Conservation (phyloP, 2,113 vertebrate species). For the Bufo gargarizans region DNA sequence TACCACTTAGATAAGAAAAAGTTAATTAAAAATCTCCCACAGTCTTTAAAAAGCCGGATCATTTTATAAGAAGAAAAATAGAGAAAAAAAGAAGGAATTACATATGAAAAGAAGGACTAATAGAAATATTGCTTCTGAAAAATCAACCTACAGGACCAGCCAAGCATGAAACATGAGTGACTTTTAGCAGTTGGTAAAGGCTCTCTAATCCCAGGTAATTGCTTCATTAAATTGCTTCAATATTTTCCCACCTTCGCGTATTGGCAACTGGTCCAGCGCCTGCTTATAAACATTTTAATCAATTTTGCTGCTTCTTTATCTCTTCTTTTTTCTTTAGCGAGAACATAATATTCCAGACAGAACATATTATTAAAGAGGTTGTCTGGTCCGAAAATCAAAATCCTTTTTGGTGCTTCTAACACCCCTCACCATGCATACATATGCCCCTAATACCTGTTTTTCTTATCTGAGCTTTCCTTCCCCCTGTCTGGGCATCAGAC, state of each 20-base stretch:
- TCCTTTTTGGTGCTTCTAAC: too few species aligned
- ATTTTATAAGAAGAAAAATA: slow-evolving; percentile 38
- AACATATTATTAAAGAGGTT: too few species aligned
- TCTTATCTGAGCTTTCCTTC: too few species aligned
- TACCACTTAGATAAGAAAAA: slow-evolving; percentile 58
- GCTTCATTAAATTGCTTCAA: slow-evolving; percentile 57
- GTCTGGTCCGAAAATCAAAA: too few species aligned
- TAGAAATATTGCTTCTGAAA: slow-evolving; percentile 58
- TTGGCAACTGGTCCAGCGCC: slow-evolving; percentile 42
- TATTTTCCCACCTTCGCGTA: slow-evolving; percentile 57
- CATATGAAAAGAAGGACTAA: slow-evolving; percentile 41
- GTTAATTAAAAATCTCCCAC: slow-evolving; percentile 60
- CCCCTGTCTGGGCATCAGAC: too few species aligned
- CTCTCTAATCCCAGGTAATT: slow-evolving; percentile 57
- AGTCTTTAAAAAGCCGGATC: slow-evolving; percentile 56
- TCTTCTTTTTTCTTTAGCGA: background rate
- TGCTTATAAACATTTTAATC: slow-evolving; percentile 58
- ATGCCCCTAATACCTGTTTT: too few species aligned
- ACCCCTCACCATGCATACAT: too few species aligned
- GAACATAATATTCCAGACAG: background rate
- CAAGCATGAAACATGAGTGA: slow-evolving; percentile 54
- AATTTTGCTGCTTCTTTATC: slow-evolving; percentile 46
- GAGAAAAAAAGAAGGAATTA: slow-evolving; percentile 53
- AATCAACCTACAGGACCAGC: slow-evolving; percentile 50
- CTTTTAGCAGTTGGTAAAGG: slow-evolving; percentile 50